Base-by-base conservation (phyloP, 2,797 vertebrate genomes). In the Echeneis naucrates region DNA sequence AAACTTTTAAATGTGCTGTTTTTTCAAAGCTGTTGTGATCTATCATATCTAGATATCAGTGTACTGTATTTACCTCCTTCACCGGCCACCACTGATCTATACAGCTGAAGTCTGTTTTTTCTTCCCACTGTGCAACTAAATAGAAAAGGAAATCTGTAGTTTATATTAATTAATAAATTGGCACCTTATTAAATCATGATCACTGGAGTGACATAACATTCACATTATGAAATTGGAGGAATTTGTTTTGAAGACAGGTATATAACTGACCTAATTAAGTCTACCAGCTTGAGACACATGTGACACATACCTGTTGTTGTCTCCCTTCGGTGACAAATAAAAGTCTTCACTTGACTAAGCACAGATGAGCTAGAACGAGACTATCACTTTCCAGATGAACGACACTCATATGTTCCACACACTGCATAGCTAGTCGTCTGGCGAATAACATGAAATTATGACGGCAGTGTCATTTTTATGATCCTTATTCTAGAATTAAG, bases 391-490 rank as follows among this genome's bases (percentile, higher is more conserved):
- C 74, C 83, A 79, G 75, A 81, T 17, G 24, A 72, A 59, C 69
- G 66, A 11, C 3, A 21, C 60, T 86, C 77, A 84, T 77, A 78
- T 81, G 72, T 80, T 87, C 76, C 78, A 68, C 23, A 48, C 26
- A 17, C 78, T 53, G 77, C 80, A 53, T 58, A 14, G 64, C 65
- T 32, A n/a, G 50, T 80, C 37, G 51, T 62, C 73, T 79, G 82
- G 68, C 68, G 56, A 72, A 68, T 71, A 76, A 83, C 74, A 72
- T 77, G 66, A 83, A 92, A 90, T 85, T 73, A 89, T 89, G 86
- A 84, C 77, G 88, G 74, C 75, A 50, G 63, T 87, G 86, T 89
- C 82, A 83, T 84, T 88, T 92, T 88, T 89, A 88, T 85, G 77
- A 74, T 76, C 73, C 77, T 83, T 85, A 77, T 81, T 81, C 37